phyloP scores from a whole-genome alignment of 1,140 invertebrate species.

The Diabrotica virgifera region DNA sequence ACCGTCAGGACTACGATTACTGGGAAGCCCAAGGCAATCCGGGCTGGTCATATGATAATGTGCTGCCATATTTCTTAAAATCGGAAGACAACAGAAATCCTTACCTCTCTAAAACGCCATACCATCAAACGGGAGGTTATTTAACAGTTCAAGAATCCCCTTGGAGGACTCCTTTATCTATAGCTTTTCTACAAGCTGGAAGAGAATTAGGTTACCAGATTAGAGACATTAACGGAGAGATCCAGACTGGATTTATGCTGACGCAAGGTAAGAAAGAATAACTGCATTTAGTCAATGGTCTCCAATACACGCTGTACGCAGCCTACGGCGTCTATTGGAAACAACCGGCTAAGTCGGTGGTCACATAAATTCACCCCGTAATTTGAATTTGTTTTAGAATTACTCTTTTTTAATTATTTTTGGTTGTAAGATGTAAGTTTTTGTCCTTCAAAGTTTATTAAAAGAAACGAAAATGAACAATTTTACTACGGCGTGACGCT shows the following conservation, averaged over 20 bases:
- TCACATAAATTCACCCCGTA: too few species aligned
- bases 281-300: background rate
- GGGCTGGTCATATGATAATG: conserved; percentile 87
- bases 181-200: conserved; percentile 79
- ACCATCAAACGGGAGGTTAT: conserved; percentile 76
- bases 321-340: too few species aligned
- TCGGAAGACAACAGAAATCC: conserved; percentile 85
- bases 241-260: conserved; percentile 82
- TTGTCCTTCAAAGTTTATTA: too few species aligned
- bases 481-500: too few species aligned
- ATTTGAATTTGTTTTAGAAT: too few species aligned
- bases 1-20: conserved; percentile 85
- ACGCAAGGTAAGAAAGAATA: conserved; percentile 57
- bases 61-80: conserved; percentile 85
- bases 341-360: too few species aligned
- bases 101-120: conserved; percentile 67
- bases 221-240: conserved; percentile 77
- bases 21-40: conserved; percentile 84
- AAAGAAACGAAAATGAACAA: too few species aligned
- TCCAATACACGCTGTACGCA: too few species aligned
- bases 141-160: conserved; percentile 81
- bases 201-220: conserved; percentile 73
- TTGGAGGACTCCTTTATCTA: conserved; percentile 73
- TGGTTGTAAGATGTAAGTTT: too few species aligned
- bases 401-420: too few species aligned